Evolutionary conservation across 2,797 vertebrate genomes (phyloP), one percentile per base, ranked within the genome.

Genomic region (Hafferia zeledoni): DNA sequence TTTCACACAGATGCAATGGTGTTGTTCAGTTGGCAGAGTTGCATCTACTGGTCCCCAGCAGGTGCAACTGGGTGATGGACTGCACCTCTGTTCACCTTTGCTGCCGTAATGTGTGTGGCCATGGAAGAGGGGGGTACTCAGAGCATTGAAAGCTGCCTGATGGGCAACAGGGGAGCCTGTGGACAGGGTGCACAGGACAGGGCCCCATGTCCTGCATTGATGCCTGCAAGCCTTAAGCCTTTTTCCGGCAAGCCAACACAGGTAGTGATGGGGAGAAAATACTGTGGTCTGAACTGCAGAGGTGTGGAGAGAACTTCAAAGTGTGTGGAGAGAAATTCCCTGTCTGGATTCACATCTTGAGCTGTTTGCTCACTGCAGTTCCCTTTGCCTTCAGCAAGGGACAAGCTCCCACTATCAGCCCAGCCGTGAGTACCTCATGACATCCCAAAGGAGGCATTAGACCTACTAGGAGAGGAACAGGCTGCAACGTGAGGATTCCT

Each of bases 41-140:
- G 56, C 52, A 30, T 27, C 64, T 74, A 49, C 79, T 56, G 56
- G 14, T 20, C 18, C 50, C 37, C 65, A 13, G 0, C 30, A 53
- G 30, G 52, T 11, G 20, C 30, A 53, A 18, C 52, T 6, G 43
- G 24, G 69, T 39, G 82, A 47, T 20, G 23, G 17, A 19, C 5
- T 43, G 18, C 44, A 25, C 10, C 53, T 84, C 61, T 78, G 78
- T 60, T 30, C 16, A 13, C 11, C 69, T 39, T 64, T 83, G 80
- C 74, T 71, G 61, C 44, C 0, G 0, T 30, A 23, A 16, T 22
- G 2, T 3, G 23, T 60, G 4, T 52, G 56, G 31, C 28, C 0
- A 2, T 27, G 70, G 28, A 37, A 46, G 9, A 67, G 39, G 52
- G 57, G 41, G n/a, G 17, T 22, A 8, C 31, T 68, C 22, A 31